Base-by-base conservation (phyloP, 2,797 vertebrate genomes). In the Oryzias sinensis region DNA sequence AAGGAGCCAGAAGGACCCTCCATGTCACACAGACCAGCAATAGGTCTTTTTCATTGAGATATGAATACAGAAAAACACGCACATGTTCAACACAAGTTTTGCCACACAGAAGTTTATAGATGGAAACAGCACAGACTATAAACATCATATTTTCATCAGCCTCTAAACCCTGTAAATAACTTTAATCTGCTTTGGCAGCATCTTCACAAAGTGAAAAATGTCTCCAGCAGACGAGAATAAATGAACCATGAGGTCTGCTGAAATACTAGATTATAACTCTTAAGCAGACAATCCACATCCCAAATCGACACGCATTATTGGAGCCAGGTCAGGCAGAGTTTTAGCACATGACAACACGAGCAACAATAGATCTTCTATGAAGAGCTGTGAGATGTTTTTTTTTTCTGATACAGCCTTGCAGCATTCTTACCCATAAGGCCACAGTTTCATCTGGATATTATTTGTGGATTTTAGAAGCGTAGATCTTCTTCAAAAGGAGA, bases 391-490 rank as follows among this genome's bases (percentile, higher is more conserved):
- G 63, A 37, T 8, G 27, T 27, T 27, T 27, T 27, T 27, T 27
- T 52, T 72, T 73, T 17, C 18, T 55, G 59, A 73, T 59, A 79
- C 74, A 76, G 54, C 65, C 74, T 69, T 58, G 42, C 49, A 64
- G 79, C 45, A 0, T 59, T 74, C 62, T 68, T 41, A 43, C 59
- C 76, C 72, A 70, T 66, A 76, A 80, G 60, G 76, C 75, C 72
- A n/a, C 47, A 61, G 44, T 63, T 76, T 76, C 65, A 77, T 77
- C 76, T 82, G 79, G 70, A 79, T 51, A 41, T 55, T 79, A 82
- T 79, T 59, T 60, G 60, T 75, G 56, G 62, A 74, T 72, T 75
- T 57, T 43, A 52, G 27, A 70, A 50, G 56, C 18, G 29, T 3
- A 51, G 62, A 56, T 70, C 49, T 58, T 50, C 45, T 41, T 68